These are phyloP conservation scores for Pseudolycoriella hygida DNA, from an alignment of 2,888 invertebrate species.

Conservation along the genomic window DNA sequence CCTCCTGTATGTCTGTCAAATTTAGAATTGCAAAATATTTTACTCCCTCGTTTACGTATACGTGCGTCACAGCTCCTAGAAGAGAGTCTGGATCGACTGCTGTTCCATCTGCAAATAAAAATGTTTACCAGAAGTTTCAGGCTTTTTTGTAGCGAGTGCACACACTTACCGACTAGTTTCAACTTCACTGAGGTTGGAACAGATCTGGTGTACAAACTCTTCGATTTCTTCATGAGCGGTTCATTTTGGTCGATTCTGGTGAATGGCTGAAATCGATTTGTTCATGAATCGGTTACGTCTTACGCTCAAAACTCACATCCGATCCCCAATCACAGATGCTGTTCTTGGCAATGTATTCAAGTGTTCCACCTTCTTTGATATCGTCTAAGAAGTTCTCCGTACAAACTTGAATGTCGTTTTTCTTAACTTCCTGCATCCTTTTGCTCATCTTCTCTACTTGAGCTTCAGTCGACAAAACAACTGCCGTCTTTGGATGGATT, in stretches of 20 bases:
- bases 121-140: no score
- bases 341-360: conserved; percentile 44
- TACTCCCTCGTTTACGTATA: conserved; percentile 36
- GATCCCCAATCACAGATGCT: conserved; percentile 61
- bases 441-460: conserved; percentile 45
- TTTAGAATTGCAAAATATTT: conserved; percentile 48
- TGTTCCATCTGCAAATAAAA: conserved; percentile 39
- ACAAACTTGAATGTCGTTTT: conserved; percentile 54
- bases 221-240: conserved; percentile 31
- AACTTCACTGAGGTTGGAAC: conserved; percentile 38
- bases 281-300: no score
- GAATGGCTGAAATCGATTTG: conserved; percentile 23
- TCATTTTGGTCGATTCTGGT: conserved; percentile 26
- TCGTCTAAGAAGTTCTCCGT: conserved; percentile 51
- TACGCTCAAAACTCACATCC: conserved; percentile 43
- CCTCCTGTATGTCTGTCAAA: conserved; percentile 66
- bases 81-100: conserved; percentile 88
- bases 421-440: conserved; percentile 43
- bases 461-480: conserved; percentile 46
- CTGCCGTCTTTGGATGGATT: conserved; percentile 42
- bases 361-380: conserved; percentile 35
- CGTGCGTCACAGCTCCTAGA: conserved; percentile 60
- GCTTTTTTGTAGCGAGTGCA: no score
- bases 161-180: conserved; percentile 34
- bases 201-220: conserved; percentile 31